Evolutionary conservation across 2,113 vertebrate species (phyloP), one percentile per base, ranked within the genome.

Genomic region (Melanerpes formicivorus): DNA sequence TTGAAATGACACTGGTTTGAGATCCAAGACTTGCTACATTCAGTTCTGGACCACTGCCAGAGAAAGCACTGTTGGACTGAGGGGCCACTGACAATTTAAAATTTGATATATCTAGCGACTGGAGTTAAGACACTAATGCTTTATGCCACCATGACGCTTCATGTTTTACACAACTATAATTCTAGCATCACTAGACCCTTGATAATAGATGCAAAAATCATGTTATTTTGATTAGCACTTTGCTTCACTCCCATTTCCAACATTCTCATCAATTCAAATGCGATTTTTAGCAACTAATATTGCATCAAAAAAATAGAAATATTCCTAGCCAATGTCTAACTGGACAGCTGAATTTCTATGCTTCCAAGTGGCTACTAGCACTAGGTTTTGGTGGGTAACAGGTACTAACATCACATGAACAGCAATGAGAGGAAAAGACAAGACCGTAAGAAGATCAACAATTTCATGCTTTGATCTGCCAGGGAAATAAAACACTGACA

Each of bases 391-490:
- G 26, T 15, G 59, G 48, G 67, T 73, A 88, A 78, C 23, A 77
- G 80, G 70, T 80, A 67, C 88, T 60, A 87, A 54, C 59, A 88
- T 67, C 90, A 64, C 75, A 92, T 58, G 29, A 58, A 27, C 54
- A 69, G 48, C 29, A 64, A 55, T 69, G 26, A 67, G 44, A 29
- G 60, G 26, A 25, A 87, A 87, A 93, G 63, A 74, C 79, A 87
- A 34, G 37, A 71, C 69, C 88, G 37, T 18, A 40, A 40, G 40
- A 90, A 90, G 70, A 94, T 67, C 62, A 90, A 83, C 75, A 80
- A n/a, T 94, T 91, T 80, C 55, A 83, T 69, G 72, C 75, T 90
- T 93, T 95, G 65, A 88, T 89, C 70, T 88, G 82, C 63, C 87
- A 79, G 32, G 23, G 62, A 93, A 94, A 95, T 83, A 75, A 95